Evolutionary conservation across 2,888 invertebrate genomes (phyloP).

Genomic region (Nipponacmea schrenckii): DNA sequence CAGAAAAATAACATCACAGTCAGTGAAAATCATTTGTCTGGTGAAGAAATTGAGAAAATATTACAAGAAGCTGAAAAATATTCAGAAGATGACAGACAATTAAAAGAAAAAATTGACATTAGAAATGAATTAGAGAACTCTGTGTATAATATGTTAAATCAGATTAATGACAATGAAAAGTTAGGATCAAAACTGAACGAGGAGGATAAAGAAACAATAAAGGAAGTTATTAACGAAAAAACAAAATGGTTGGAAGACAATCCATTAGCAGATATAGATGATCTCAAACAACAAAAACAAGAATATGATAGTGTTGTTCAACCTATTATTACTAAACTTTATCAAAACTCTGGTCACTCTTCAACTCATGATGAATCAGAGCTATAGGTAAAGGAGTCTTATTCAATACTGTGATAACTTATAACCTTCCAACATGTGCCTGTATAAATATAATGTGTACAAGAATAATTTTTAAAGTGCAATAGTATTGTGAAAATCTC

Average conservation of each 20-base stretch:
- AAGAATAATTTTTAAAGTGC: too few relatives aligned
- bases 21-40: conserved; percentile 94
- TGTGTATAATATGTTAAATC: conserved; percentile 96
- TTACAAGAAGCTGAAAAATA: conserved; percentile 98
- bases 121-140: conserved; percentile 94
- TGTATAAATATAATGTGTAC: too few relatives aligned
- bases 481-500: too few relatives aligned
- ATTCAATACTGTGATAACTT: too few relatives aligned
- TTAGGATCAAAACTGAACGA: conserved; percentile 88
- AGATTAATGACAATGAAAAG: conserved; percentile 95
- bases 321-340: conserved; percentile 94
- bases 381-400: not conserved
- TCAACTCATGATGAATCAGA: not conserved
- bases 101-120: conserved; percentile 85
- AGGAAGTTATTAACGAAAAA: conserved; percentile 89
- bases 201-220: conserved; percentile 92
- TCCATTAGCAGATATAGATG: conserved; percentile 89
- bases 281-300: conserved; percentile 93
- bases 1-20: conserved; percentile 98
- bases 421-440: too few relatives aligned
- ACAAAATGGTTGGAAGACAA: conserved; percentile 98
- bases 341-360: conserved; percentile 78
- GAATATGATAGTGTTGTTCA: conserved; percentile 93
- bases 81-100: conserved; percentile 96
- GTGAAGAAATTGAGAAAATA: conserved; percentile 99